These are phyloP conservation scores for Cosmia trapezina DNA, from an alignment of 2,888 invertebrate genomes.

Conservation along the genomic window DNA sequence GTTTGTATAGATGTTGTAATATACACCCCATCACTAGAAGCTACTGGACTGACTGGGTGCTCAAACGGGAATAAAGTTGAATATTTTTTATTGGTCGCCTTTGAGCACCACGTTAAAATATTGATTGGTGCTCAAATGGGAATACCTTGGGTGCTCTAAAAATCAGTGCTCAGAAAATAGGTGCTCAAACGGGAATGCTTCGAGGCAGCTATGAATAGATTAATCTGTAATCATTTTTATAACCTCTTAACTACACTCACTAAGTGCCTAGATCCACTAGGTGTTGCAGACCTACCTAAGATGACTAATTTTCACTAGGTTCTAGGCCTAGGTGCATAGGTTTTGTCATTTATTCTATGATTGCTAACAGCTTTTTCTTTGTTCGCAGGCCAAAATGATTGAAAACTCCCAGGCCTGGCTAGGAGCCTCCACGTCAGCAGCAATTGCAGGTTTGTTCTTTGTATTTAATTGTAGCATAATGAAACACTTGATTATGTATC, in stretches of 20 bases:
- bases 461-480: neutral
- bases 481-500: neutral
- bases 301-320: neutral
- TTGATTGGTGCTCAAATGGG: too few species aligned
- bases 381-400: conserved; percentile 96
- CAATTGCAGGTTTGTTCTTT: conserved; percentile 95
- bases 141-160: too few species aligned
- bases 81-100: too few species aligned
- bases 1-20: too few species aligned
- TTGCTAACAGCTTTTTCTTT: conserved; percentile 65
- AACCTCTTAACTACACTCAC: neutral
- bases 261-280: too few species aligned
- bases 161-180: too few species aligned
- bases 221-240: neutral
- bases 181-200: too few species aligned
- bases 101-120: too few species aligned
- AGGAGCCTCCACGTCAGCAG: conserved; percentile 96
- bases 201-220: too few species aligned
- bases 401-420: conserved; percentile 98
- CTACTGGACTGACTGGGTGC: too few species aligned
- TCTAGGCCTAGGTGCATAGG: neutral
- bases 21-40: too few species aligned
- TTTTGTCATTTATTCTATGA: neutral
- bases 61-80: too few species aligned
- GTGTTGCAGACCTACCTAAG: neutral